phyloP scores from a whole-genome alignment of 2,113 vertebrate species.

The Pimephales promelas region DNA sequence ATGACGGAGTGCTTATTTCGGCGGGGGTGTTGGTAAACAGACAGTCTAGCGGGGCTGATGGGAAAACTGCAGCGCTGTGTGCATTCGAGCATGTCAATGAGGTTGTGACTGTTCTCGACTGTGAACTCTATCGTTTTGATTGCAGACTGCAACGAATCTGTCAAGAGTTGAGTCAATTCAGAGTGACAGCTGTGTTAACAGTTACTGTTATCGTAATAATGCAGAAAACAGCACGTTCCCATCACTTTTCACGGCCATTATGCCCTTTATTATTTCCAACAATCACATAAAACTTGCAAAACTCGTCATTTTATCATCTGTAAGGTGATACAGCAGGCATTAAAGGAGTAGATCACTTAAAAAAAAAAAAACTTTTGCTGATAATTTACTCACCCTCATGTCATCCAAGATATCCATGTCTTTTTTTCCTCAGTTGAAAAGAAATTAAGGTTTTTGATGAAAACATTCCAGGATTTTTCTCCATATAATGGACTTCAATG shows the following conservation, averaged over 20 bases:
- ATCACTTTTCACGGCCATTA: neutral
- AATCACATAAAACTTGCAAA: neutral
- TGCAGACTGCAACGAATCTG: neutral
- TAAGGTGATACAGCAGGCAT: neutral
- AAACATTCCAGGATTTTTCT: too few relatives aligned
- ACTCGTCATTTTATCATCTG: neutral
- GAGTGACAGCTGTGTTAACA: neutral
- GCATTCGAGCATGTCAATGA: constrained; percentile 13
- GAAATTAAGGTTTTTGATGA: too few relatives aligned
- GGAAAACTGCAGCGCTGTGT: constrained; percentile 19
- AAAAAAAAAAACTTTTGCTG: too few relatives aligned
- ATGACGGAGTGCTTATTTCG: neutral
- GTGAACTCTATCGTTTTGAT: neutral
- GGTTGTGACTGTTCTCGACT: neutral
- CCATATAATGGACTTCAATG: too few relatives aligned
- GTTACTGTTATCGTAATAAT: neutral
- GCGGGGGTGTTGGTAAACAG: neutral
- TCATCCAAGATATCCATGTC: too few relatives aligned
- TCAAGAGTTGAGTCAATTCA: neutral
- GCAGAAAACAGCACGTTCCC: neutral
- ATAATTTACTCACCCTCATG: too few relatives aligned
- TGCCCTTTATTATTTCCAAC: neutral
- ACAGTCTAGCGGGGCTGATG: constrained; percentile 6
- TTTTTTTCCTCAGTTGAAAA: too few relatives aligned
- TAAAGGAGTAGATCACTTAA: too few relatives aligned